Conservation (phyloP, 2,888 invertebrate genomes). For the Uloborus plumipes region DNA sequence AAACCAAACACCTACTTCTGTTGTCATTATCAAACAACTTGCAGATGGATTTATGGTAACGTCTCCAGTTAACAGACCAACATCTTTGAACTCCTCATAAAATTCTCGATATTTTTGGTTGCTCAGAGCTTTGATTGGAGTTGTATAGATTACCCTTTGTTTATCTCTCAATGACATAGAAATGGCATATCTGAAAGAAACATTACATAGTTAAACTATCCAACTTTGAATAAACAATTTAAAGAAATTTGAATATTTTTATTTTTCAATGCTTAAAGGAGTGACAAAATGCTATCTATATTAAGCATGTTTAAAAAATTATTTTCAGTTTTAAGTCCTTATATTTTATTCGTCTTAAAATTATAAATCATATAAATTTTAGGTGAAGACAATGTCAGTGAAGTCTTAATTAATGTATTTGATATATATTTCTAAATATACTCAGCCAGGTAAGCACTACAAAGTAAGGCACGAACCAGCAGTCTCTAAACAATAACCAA, state of each 20-base stretch:
- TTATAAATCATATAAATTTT: too few species aligned
- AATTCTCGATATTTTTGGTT: conserved; percentile 99
- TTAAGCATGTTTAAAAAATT: neutral
- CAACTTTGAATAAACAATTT: too few species aligned
- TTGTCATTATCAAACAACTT: conserved; percentile 99
- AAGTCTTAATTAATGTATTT: too few species aligned
- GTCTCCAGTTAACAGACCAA: conserved; percentile 98
- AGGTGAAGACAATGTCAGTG: too few species aligned
- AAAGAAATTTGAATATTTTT: too few species aligned
- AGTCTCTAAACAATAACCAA: conserved; percentile 64
- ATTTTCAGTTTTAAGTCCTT: too few species aligned
- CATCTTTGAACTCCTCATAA: conserved; percentile 96
- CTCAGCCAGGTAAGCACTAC: neutral
- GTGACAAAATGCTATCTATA: too few species aligned
- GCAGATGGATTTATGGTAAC: conserved; percentile 99
- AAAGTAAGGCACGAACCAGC: neutral
- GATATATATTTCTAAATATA: too few species aligned
- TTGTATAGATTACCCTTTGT: conserved; percentile 98
- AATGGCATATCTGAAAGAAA: conserved; percentile 81
- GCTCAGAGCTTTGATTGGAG: conserved; percentile 98
- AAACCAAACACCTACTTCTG: conserved; percentile 79
- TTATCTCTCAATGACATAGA: conserved; percentile 93
- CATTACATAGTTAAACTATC: neutral
- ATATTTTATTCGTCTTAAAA: too few species aligned
- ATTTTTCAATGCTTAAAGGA: too few species aligned